These are phyloP conservation scores for Acrocephalus kingi DNA, from an alignment of 2,113 vertebrate species.

Conservation along the genomic window DNA sequence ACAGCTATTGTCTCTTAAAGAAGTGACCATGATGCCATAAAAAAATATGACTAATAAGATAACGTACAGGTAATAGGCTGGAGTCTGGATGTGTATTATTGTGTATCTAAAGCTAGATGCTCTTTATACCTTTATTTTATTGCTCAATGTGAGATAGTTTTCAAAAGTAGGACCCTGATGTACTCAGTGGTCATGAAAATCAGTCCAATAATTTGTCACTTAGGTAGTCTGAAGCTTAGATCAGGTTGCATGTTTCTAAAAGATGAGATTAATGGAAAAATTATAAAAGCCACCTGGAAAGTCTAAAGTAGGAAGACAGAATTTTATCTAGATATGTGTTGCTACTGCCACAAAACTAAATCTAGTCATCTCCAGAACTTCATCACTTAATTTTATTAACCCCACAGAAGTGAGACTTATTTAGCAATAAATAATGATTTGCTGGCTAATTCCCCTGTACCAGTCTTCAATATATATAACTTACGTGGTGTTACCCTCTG, in stretches of 20 bases:
- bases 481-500: background rate
- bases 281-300: background rate
- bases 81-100: background rate
- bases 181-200: background rate
- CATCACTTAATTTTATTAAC: background rate
- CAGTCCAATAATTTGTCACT: background rate
- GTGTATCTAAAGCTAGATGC: background rate
- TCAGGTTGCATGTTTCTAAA: background rate
- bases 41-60: background rate
- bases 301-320: background rate
- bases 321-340: background rate
- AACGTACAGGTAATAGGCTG: fast-evolving
- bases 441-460: background rate
- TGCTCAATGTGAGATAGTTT: background rate
- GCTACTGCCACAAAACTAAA: background rate
- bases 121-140: background rate
- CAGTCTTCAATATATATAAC: background rate
- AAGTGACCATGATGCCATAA: background rate
- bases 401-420: background rate
- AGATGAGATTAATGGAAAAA: background rate
- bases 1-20: background rate
- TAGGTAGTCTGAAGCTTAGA: background rate
- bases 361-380: background rate
- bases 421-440: background rate
- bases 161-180: background rate